A percentile compares a stretch with the other conserved stretches of the same genome.
Evolutionary conservation across 1,140 invertebrate genomes (phyloP).

Genomic region (Anastrepha obliqua): DNA sequence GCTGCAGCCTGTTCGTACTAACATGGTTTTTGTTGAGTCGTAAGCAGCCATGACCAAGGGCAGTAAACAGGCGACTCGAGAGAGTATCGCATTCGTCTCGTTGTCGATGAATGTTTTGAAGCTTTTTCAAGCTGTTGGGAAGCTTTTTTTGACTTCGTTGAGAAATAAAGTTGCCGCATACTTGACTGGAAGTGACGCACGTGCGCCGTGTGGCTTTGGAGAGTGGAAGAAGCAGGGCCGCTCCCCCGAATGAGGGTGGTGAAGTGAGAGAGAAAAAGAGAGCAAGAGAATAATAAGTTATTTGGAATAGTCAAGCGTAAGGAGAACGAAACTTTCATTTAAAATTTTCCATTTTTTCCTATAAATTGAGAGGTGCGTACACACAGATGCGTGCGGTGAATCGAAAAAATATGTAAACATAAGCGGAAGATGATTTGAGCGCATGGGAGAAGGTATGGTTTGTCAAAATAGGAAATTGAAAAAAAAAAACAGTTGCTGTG

Average conservation of each 20-base stretch:
- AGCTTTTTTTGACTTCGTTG: neutral
- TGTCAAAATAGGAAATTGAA: neutral
- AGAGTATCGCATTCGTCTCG: neutral
- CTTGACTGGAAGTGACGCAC: conserved; percentile 22
- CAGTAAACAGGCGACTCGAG: neutral
- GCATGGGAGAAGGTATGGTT: neutral
- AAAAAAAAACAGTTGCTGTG: neutral
- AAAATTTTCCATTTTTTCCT: neutral
- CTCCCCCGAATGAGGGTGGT: conserved; percentile 7
- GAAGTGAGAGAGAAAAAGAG: neutral
- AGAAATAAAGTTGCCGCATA: neutral
- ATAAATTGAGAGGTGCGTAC: neutral
- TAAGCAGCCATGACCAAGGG: conserved; percentile 41
- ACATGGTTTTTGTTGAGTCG: neutral
- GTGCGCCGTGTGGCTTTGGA: conserved; percentile 28
- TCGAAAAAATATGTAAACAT: no score
- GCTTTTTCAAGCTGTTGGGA: neutral
- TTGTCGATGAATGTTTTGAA: neutral
- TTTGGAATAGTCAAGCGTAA: neutral
- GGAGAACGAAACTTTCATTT: neutral
- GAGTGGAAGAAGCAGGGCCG: conserved; percentile 30
- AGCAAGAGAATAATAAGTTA: no score
- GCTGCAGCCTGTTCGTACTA: neutral
- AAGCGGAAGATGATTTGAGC: no score
- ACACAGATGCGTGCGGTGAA: no score